A percentile compares a stretch with the other conserved stretches of the same genome.
Conservation (phyloP, 2,113 vertebrate genomes). For the Xyrauchen texanus region DNA sequence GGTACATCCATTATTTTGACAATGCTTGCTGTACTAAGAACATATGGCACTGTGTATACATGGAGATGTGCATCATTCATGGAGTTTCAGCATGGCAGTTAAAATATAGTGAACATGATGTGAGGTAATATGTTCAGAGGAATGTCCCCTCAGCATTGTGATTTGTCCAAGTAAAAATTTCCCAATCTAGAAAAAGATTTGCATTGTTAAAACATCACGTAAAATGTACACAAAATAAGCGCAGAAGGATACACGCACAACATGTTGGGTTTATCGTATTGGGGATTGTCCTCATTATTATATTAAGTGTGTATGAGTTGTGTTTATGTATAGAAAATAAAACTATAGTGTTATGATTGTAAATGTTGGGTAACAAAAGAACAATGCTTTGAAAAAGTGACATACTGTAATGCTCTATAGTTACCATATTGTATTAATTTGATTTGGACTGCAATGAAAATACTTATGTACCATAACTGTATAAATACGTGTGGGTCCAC, state of each 20-base stretch:
- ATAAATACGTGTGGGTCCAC: conserved; percentile 80
- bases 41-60: not conserved
- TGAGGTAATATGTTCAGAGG: conserved; percentile 30
- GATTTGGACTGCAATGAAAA: conserved; percentile 68
- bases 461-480: conserved; percentile 70
- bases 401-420: conserved; percentile 64
- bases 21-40: not conserved
- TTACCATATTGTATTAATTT: conserved; percentile 73
- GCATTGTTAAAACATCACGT: conserved; percentile 56
- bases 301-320: conserved; percentile 75
- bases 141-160: conserved; percentile 71
- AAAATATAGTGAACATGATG: not conserved
- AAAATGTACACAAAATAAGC: conserved; percentile 11
- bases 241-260: conserved; percentile 31
- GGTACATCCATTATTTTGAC: not conserved
- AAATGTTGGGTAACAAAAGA: conserved; percentile 75
- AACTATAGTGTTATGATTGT: conserved; percentile 78
- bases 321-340: conserved; percentile 73
- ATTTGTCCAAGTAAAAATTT: conserved; percentile 68
- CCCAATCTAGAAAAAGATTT: conserved; percentile 63
- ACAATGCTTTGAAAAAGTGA: conserved; percentile 64
- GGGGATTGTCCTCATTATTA: conserved; percentile 65
- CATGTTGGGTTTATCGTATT: conserved; percentile 43
- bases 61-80: not conserved
- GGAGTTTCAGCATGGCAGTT: not conserved